phyloP scores from a whole-genome alignment of 2,888 invertebrate species.

The Sericinus montela region DNA sequence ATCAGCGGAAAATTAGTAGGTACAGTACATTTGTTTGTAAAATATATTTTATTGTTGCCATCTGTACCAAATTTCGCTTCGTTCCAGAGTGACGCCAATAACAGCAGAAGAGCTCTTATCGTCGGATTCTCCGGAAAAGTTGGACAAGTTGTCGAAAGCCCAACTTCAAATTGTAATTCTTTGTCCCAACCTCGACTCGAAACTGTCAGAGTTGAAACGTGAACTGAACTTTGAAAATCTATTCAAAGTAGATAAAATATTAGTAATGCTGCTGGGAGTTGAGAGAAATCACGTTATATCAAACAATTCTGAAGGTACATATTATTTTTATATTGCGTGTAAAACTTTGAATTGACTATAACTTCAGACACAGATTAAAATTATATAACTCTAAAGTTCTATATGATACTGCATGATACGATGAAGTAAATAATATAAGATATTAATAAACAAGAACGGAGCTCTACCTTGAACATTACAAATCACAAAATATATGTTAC shows the following conservation, averaged over 20 bases:
- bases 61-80: background rate
- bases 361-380: too few relatives aligned
- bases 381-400: too few relatives aligned
- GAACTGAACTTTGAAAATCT: slow-evolving; percentile 77
- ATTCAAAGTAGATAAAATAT: slow-evolving; percentile 84
- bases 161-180: slow-evolving; percentile 89
- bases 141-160: slow-evolving; percentile 80
- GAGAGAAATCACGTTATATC: slow-evolving; percentile 85
- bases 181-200: slow-evolving; percentile 86
- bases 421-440: too few relatives aligned
- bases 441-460: too few relatives aligned
- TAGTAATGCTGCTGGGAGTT: slow-evolving; percentile 90
- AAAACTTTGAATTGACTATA: too few relatives aligned
- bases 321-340: background rate
- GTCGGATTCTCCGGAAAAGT: slow-evolving; percentile 67
- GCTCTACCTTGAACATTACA: too few relatives aligned
- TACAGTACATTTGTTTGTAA: too few relatives aligned
- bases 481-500: too few relatives aligned
- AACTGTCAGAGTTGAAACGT: slow-evolving; percentile 75
- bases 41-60: too few relatives aligned
- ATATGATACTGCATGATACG: too few relatives aligned
- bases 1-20: too few relatives aligned
- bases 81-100: slow-evolving; percentile 84
- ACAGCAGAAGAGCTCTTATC: slow-evolving; percentile 84
- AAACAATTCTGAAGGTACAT: slow-evolving; percentile 82